Evolutionary conservation across 2,113 vertebrate genomes (phyloP).

Genomic region (Sitta europaea): DNA sequence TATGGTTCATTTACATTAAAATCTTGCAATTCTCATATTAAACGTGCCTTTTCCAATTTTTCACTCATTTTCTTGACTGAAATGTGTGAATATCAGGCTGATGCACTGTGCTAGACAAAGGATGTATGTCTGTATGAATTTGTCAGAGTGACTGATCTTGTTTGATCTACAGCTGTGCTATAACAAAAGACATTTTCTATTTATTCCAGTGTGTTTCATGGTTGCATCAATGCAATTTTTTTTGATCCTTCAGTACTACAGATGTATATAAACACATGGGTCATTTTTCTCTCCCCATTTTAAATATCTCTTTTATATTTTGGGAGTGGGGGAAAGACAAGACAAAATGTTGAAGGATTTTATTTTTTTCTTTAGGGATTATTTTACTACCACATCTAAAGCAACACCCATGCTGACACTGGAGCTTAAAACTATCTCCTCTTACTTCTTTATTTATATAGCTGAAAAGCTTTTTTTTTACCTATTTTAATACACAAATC

Average conservation of each 20-base stretch:
- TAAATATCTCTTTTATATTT: neutral
- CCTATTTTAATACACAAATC: neutral
- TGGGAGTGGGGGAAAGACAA: neutral
- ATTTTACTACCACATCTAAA: neutral
- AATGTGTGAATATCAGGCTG: neutral
- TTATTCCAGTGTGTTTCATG: neutral
- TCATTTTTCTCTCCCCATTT: neutral
- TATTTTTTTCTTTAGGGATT: neutral
- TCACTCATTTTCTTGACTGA: neutral
- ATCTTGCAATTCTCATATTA: neutral
- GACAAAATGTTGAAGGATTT: neutral
- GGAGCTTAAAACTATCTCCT: neutral
- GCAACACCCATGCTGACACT: neutral
- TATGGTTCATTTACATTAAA: neutral
- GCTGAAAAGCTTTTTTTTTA: neutral
- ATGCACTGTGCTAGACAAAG: neutral
- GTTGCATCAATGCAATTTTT: neutral
- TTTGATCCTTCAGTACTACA: neutral
- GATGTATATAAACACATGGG: neutral
- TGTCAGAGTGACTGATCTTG: neutral
- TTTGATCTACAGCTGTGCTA: neutral
- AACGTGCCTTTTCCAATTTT: neutral
- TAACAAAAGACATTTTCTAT: neutral
- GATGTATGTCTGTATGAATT: neutral
- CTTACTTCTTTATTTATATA: neutral